Evolutionary conservation across 1,140 invertebrate species (phyloP), one percentile per base, ranked within the genome.

Genomic region (Zaprionus tsacasi): DNA sequence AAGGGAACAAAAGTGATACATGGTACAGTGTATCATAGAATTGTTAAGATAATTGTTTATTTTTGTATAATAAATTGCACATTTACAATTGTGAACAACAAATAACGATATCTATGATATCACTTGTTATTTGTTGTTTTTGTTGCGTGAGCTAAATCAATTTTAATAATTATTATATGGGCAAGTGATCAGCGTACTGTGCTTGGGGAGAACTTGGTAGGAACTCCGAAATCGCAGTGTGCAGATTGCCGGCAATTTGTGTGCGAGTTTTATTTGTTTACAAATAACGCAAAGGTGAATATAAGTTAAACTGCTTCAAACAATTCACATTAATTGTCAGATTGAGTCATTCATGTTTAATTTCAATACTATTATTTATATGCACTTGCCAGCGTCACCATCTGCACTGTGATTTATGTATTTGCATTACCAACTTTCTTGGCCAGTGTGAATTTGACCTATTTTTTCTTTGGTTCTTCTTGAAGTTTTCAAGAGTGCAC

Each of bases 211-310:
- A 58, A 11, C 13, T 45, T 45, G 30, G 63, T 72, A 38, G 13
- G 48, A 25, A 68, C 43, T 55, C 40, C n/a, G 30, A 69, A 45
- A 21, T 45, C 57, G 36, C 11, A 36, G 57, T 38, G 36, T 35
- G 38, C 30, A 21, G n/a, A 61, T 60, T 68, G 57, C 70, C 70
- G 70, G 70, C 30, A 35, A 7, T 67, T 38, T 38, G 52, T 35
- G 54, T 35, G 56, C 27, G 11, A 12, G 6, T 15, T 45, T 30
- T n/a, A 45, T 38, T 72, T 73, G 57, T 61, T 73, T 69, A 45
- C 67, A 69, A 69, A 52, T 30, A 36, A 27, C 13, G 7, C 17
- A 40, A 17, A 61, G 35, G 67, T 60, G 35, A 61, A 43, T 45
- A 60, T 58, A n/a, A 40, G 21, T 52, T 5, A 17, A 40, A n/a